Evolutionary conservation across 2,888 invertebrate species (phyloP).

Genomic region (Nomada ruficornis): DNA sequence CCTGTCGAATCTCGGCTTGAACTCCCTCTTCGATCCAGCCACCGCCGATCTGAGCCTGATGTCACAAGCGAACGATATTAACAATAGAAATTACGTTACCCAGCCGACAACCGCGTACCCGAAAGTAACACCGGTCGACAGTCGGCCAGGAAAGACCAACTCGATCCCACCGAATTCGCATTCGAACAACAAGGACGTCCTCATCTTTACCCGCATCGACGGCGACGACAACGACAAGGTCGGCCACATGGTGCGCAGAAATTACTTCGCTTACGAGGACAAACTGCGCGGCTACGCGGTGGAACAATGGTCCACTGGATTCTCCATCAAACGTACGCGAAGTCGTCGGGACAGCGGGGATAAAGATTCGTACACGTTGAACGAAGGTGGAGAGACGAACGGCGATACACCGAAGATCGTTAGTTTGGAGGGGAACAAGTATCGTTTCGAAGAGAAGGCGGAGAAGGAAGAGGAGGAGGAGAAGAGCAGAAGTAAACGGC

Average conservation of each 20-base stretch:
- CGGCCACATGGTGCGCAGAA: constrained; percentile 19
- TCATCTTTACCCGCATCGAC: constrained; percentile 68
- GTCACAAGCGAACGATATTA: constrained; percentile 83
- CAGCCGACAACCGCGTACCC: background rate
- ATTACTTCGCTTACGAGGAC: constrained; percentile 76
- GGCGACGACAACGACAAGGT: background rate
- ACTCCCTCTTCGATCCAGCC: constrained; percentile 87
- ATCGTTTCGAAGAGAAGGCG: constrained; percentile 41
- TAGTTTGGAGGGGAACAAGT: constrained; percentile 58
- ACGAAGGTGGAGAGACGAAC: background rate
- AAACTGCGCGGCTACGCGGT: constrained; percentile 69
- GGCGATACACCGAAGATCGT: constrained; percentile 33
- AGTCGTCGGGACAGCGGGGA: constrained; percentile 15
- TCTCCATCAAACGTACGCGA: constrained; percentile 66
- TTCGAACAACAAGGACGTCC: background rate
- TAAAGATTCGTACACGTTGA: constrained; percentile 12
- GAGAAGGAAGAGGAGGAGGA: background rate
- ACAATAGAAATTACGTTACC: background rate
- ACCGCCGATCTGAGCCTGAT: constrained; percentile 89
- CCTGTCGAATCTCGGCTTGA: constrained; percentile 87
- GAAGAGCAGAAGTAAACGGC: constrained; percentile 67
- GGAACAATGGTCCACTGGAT: constrained; percentile 78
- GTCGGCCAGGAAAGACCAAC: background rate
- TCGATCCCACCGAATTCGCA: background rate
- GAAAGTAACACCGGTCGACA: background rate